These are phyloP conservation scores for Anadara kagoshimensis DNA, from an alignment of 1,140 invertebrate genomes.

Conservation along the genomic window DNA sequence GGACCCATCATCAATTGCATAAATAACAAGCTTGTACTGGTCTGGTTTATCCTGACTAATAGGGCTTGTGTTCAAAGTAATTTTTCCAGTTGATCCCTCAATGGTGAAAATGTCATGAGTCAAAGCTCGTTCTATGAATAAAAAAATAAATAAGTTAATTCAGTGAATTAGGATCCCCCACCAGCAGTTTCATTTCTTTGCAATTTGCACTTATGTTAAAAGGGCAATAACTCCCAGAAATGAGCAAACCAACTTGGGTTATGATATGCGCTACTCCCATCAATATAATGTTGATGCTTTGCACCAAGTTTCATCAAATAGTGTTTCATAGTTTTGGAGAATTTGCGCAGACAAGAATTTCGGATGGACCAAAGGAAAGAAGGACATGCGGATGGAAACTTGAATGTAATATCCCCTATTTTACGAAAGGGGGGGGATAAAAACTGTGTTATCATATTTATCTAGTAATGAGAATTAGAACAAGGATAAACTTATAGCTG, in stretches of 20 bases:
- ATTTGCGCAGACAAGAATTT: neutral
- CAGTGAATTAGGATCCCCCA: too few relatives aligned
- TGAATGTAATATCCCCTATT: neutral
- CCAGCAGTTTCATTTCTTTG: too few relatives aligned
- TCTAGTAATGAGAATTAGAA: neutral
- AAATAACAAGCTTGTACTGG: constrained; percentile 17
- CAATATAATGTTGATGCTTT: too few relatives aligned
- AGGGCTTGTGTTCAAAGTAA: neutral
- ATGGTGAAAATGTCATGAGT: constrained; percentile 24
- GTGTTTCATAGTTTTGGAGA: too few relatives aligned
- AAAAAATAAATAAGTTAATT: neutral
- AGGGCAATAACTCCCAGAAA: too few relatives aligned
- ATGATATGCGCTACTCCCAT: too few relatives aligned
- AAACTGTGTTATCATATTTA: neutral
- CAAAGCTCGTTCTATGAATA: constrained; percentile 8
- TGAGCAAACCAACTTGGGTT: too few relatives aligned
- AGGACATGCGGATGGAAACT: neutral
- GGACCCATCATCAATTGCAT: constrained; percentile 25
- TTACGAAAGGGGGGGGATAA: neutral
- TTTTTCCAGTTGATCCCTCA: constrained; percentile 8
- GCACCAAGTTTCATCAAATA: too few relatives aligned
- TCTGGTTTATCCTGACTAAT: constrained; percentile 1
- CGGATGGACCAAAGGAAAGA: neutral
- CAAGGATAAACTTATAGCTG: too few relatives aligned
- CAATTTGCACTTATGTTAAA: too few relatives aligned